Conservation (phyloP, 2,888 invertebrate species). For the Chesias legatella region DNA sequence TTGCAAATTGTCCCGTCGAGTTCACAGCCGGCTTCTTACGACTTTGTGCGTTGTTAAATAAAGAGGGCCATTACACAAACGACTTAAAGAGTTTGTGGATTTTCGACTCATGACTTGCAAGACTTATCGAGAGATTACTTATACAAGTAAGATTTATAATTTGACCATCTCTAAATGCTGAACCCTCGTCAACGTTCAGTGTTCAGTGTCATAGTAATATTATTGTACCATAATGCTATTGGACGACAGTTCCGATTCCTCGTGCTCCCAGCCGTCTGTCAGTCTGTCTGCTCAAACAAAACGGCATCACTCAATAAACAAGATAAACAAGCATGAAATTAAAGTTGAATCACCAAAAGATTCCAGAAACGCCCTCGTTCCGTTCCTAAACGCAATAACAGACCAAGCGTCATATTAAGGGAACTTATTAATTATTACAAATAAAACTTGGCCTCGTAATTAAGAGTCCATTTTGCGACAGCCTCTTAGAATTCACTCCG, state of each 20-base stretch:
- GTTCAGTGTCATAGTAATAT: too few relatives aligned
- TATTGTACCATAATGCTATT: too few relatives aligned
- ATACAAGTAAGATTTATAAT: too few relatives aligned
- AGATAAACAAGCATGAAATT: background rate
- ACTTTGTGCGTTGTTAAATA: constrained; percentile 18
- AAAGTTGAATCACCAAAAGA: background rate
- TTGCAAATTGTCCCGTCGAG: constrained; percentile 23
- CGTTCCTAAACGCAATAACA: constrained; percentile 29
- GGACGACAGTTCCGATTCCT: too few relatives aligned
- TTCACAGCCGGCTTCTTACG: constrained; percentile 19
- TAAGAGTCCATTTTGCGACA: constrained; percentile 75
- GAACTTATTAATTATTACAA: constrained; percentile 71
- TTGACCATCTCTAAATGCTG: too few relatives aligned
- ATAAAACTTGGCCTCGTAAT: constrained; percentile 68
- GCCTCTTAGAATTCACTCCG: constrained; percentile 75
- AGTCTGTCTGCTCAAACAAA: too few relatives aligned
- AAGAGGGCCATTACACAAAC: constrained; percentile 15
- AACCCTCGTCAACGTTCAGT: too few relatives aligned
- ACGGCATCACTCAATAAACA: too few relatives aligned
- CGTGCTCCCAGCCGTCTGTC: too few relatives aligned
- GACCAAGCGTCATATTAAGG: constrained; percentile 34
- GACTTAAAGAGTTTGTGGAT: constrained; percentile 9
- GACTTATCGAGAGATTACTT: too few relatives aligned
- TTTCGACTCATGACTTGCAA: constrained; percentile 4
- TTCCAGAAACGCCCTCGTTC: background rate